A percentile compares a stretch with the other conserved stretches of the same genome.
phyloP scores from a whole-genome alignment of 2,113 vertebrate genomes.

The Crotalus horridus region DNA sequence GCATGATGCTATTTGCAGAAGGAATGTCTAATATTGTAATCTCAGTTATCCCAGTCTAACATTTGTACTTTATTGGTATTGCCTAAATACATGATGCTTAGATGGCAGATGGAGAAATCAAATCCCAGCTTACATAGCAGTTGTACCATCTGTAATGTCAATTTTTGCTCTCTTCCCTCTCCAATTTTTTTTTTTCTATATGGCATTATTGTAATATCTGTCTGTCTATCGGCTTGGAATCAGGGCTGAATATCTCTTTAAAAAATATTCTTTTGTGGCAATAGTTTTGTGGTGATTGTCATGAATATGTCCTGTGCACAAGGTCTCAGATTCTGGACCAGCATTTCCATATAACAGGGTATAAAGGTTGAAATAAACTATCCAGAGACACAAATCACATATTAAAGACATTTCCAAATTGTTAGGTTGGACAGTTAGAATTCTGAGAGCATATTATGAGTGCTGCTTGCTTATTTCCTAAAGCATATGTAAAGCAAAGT shows the following conservation, averaged over 20 bases:
- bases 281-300: neutral
- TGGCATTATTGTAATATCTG: neutral
- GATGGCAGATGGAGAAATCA: constrained; percentile 28
- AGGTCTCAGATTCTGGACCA: neutral
- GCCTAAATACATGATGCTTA: constrained; percentile 17
- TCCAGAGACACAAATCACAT: neutral
- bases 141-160: constrained; percentile 19
- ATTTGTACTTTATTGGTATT: constrained; percentile 18
- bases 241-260: neutral
- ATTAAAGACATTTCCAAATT: neutral
- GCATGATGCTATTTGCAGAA: constrained; percentile 23
- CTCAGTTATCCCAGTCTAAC: constrained; percentile 7
- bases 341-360: neutral
- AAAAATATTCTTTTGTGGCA: neutral
- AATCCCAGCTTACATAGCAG: constrained; percentile 17
- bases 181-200: neutral
- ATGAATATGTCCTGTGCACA: neutral
- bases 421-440: neutral
- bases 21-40: constrained; percentile 26
- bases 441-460: neutral
- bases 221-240: neutral
- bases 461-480: neutral
- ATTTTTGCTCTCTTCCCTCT: neutral
- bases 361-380: neutral
- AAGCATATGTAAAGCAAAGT: neutral